Percentiles rank a stretch among this genome's conserved stretches.
Conservation (phyloP, 2,888 invertebrate species). For the Fabriciana adippe region DNA sequence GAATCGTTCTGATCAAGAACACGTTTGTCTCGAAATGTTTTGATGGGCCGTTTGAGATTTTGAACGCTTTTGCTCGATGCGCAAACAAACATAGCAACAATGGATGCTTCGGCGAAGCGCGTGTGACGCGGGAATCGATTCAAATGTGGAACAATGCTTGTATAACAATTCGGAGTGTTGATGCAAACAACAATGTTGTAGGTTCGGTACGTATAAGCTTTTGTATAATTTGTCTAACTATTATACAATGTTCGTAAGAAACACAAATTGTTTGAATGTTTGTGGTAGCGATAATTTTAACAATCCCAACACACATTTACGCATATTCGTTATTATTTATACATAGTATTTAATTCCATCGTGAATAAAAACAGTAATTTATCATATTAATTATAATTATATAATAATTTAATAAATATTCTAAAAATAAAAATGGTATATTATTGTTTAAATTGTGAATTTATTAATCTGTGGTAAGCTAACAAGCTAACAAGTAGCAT, state of each 20-base stretch:
- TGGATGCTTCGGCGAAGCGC: slow-evolving; percentile 73
- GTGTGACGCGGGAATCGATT: slow-evolving; percentile 65
- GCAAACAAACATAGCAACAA: slow-evolving; percentile 78
- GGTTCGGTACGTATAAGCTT: slow-evolving; percentile 59
- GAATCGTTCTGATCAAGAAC: slow-evolving; percentile 38
- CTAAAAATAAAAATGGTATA: neutral
- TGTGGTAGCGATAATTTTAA: slow-evolving; percentile 28
- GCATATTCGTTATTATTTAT: slow-evolving; percentile 5
- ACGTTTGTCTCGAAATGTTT: slow-evolving; percentile 58
- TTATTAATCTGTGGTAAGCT: slow-evolving; percentile 31
- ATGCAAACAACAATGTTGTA: slow-evolving; percentile 68
- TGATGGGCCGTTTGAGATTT: slow-evolving; percentile 71
- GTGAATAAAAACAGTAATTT: neutral
- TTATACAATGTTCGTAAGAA: slow-evolving; percentile 43
- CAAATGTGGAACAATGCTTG: slow-evolving; percentile 79
- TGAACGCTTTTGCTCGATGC: slow-evolving; percentile 61
- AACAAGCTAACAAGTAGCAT: slow-evolving; percentile 33
- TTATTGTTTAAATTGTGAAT: neutral
- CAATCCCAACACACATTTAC: slow-evolving; percentile 20
- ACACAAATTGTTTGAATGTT: slow-evolving; percentile 37
- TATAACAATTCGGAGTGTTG: slow-evolving; percentile 77
- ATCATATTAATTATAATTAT: neutral
- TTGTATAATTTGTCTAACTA: slow-evolving; percentile 52
- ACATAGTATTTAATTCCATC: neutral
- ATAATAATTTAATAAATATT: neutral